These are phyloP conservation scores for Akabosia matsudoensis DNA, from an alignment of 1,140 invertebrate species.

Conservation along the genomic window DNA sequence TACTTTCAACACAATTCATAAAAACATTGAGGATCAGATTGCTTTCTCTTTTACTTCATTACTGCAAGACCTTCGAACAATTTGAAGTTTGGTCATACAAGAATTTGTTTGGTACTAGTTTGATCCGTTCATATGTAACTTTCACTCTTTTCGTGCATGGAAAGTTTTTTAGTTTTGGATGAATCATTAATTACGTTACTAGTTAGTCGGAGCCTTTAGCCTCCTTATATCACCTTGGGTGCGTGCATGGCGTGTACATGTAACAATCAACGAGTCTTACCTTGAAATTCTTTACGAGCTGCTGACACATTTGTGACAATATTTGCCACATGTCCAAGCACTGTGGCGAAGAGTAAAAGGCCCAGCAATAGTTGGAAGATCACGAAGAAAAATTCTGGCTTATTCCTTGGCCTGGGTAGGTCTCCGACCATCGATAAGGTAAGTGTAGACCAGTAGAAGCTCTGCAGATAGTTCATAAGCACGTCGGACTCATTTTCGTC, in stretches of 20 bases:
- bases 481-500: slow-evolving; percentile 67
- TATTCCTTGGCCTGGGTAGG: slow-evolving; percentile 71
- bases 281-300: slow-evolving; percentile 91
- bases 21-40: too few relatives aligned
- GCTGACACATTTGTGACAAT: slow-evolving; percentile 93
- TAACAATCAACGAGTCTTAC: slow-evolving; percentile 57
- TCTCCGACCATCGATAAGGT: slow-evolving; percentile 84
- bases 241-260: neutral
- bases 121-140: too few relatives aligned
- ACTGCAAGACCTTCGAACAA: too few relatives aligned
- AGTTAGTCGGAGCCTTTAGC: too few relatives aligned
- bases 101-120: too few relatives aligned
- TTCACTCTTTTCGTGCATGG: too few relatives aligned
- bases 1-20: too few relatives aligned
- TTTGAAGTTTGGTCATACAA: too few relatives aligned
- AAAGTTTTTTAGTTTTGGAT: too few relatives aligned
- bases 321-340: slow-evolving; percentile 81
- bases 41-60: too few relatives aligned
- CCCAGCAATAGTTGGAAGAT: slow-evolving; percentile 86
- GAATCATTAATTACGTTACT: too few relatives aligned
- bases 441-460: slow-evolving; percentile 96
- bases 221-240: too few relatives aligned
- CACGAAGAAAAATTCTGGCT: slow-evolving; percentile 86
- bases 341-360: slow-evolving; percentile 83
- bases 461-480: slow-evolving; percentile 91